Base-by-base conservation (phyloP, 2,888 invertebrate species). In the Schizotus pectinicornis region DNA sequence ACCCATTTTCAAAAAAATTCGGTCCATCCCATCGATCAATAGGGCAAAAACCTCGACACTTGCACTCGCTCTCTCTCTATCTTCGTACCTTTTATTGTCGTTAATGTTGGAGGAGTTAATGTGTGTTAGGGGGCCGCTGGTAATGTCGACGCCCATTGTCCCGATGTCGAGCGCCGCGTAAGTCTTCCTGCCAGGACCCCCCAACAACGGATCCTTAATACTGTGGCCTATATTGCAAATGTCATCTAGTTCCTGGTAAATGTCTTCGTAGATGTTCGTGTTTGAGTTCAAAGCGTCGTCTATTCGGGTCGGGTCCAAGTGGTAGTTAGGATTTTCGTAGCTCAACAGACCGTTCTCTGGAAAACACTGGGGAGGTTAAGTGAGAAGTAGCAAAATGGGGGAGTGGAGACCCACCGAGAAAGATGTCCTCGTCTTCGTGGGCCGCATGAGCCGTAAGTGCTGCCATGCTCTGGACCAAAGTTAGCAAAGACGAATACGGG, bases 311-410 rank as follows among this genome's bases (percentile, higher is more conserved):
- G 91, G 89, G 76, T 89, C 89, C 83, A 92, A 80, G 75, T 91
- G 92, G 81, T 94, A 94, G 82, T 94, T 94, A 22, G 94, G 94
- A 80, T 94, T 94, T 83, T 94, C 92, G 82, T 94, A 94, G 73
- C 94, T 94, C 77, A 93, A 84, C 65, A 92, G 87, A 79, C 94
- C 94, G 85, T 92, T 92, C 84, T 94, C 94, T 94, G 87, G 38
- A 83, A 84, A 77, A 32, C 12, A 34, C 11, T 34, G 11, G 8
- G 13, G 3, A 34, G 12, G 46, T 22, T 22, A 41, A 11, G 6
- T 13, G 36, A 35, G 34, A 42, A 42, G 7, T 22, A 14, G 8
- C n/a, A 2, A 1, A 9, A 7, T 8, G 30, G 12, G 31, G 31
- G 32, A 32, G 22, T 3, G 36, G n/a, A 37, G 45, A 78, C 84